Conservation (phyloP, 2,797 vertebrate species). For the Triplophysa bombifrons region DNA sequence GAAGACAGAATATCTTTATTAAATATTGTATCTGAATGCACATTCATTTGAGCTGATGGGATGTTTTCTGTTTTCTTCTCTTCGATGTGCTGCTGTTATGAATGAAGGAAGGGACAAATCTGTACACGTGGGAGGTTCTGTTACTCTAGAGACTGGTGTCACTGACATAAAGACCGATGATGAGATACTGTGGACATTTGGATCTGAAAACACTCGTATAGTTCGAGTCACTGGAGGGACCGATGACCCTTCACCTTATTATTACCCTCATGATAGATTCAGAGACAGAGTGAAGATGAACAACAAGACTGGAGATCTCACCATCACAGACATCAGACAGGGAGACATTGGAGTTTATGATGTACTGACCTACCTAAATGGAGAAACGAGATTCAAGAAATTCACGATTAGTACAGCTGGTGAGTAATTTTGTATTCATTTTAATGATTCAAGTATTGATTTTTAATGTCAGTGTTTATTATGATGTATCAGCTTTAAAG, state of each 20-base stretch:
- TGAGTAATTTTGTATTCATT: not conserved
- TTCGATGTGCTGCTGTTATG: too few species aligned
- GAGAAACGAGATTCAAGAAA: not conserved
- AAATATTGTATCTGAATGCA: too few species aligned
- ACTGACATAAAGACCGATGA: not conserved
- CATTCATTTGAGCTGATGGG: too few species aligned
- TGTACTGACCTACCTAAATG: not conserved
- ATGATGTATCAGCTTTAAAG: too few species aligned
- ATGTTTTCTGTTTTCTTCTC: too few species aligned
- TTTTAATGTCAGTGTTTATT: too few species aligned
- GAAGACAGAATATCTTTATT: too few species aligned
- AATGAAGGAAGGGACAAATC: too few species aligned
- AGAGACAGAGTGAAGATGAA: conserved; percentile 4
- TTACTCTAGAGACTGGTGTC: not conserved
- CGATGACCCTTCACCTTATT: not conserved
- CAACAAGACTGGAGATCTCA: not conserved
- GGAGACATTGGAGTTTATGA: conserved; percentile 4
- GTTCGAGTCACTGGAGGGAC: not conserved
- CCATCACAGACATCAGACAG: not conserved
- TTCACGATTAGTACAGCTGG: not conserved
- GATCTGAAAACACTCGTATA: not conserved
- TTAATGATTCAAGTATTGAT: too few species aligned
- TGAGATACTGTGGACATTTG: too few species aligned
- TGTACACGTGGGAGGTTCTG: not conserved
- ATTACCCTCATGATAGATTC: not conserved